Evolutionary conservation across 2,113 vertebrate genomes (phyloP).

Genomic region (Perca fluviatilis): DNA sequence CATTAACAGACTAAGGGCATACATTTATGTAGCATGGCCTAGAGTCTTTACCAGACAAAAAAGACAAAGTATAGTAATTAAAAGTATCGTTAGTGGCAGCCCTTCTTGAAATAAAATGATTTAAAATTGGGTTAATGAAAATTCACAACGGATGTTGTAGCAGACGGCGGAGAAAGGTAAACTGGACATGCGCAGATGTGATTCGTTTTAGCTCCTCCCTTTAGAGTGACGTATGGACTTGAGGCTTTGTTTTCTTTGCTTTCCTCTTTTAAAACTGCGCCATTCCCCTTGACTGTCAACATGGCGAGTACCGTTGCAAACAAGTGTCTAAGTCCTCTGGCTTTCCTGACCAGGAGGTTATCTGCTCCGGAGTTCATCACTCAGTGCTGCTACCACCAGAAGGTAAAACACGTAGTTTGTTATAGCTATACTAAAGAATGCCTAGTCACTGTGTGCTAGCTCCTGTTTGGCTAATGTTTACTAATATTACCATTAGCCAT

Average conservation of each 20-base stretch:
- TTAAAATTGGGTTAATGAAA: neutral
- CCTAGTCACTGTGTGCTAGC: neutral
- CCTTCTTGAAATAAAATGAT: neutral
- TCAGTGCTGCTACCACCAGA: constrained; percentile 79
- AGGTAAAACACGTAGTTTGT: constrained; percentile 63
- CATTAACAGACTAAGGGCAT: too few species aligned
- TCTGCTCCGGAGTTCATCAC: constrained; percentile 74
- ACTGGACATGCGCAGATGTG: constrained; percentile 51
- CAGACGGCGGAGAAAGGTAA: too few species aligned
- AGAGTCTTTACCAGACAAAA: too few species aligned
- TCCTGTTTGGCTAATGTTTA: constrained; percentile 43
- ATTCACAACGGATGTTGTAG: neutral
- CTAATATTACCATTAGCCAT: neutral
- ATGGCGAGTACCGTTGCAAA: constrained; percentile 74
- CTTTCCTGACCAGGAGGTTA: constrained; percentile 70
- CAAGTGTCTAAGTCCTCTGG: constrained; percentile 71
- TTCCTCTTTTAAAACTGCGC: constrained; percentile 48
- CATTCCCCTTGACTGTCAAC: constrained; percentile 42
- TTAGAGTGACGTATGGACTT: fast-evolving
- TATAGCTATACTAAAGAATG: neutral
- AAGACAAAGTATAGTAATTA: too few species aligned
- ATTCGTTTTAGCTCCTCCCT: neutral
- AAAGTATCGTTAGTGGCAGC: too few species aligned
- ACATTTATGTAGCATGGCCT: too few species aligned
- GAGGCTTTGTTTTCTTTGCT: too few species aligned